These are phyloP conservation scores for Monomorium pharaonis DNA, from an alignment of 1,140 invertebrate genomes.

Conservation along the genomic window DNA sequence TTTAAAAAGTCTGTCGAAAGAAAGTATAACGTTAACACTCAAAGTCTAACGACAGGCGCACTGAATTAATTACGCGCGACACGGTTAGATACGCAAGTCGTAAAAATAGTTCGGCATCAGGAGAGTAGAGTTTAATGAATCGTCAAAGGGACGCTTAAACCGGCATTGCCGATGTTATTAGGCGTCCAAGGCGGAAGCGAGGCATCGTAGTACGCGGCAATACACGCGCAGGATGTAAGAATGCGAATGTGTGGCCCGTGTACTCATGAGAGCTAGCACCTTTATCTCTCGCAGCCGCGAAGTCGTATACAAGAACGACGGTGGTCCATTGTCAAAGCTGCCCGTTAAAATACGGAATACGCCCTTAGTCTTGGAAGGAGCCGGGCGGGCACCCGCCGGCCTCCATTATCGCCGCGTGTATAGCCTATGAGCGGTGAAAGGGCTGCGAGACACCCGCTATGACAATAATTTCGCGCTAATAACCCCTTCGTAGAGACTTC, in stretches of 20 bases:
- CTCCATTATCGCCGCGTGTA: constrained; percentile 71
- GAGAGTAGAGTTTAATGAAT: constrained; percentile 22
- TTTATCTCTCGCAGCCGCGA: constrained; percentile 70
- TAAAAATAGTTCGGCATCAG: constrained; percentile 32
- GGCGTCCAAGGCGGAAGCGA: constrained; percentile 21
- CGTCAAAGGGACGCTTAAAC: constrained; percentile 38
- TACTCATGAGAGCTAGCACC: constrained; percentile 41
- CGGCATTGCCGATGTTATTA: constrained; percentile 40
- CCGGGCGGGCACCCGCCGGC: constrained; percentile 24
- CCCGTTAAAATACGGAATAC: constrained; percentile 79
- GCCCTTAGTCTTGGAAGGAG: constrained; percentile 64
- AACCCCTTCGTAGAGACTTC: constrained; percentile 63
- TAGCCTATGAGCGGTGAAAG: constrained; percentile 74
- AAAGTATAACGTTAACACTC: not conserved
- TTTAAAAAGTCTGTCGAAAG: not conserved
- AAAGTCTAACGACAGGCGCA: not conserved
- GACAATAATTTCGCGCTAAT: constrained; percentile 78
- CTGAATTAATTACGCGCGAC: constrained; percentile 29
- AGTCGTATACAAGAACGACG: constrained; percentile 67
- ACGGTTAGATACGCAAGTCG: not conserved
- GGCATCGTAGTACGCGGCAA: not conserved
- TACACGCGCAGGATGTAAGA: constrained; percentile 55
- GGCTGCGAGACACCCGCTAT: constrained; percentile 65
- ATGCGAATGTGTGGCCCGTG: constrained; percentile 35
- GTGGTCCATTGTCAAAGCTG: constrained; percentile 76